Percentiles rank a stretch among this genome's conserved stretches.
These are phyloP conservation scores for Tuberolachnus salignus DNA, from an alignment of 2,888 invertebrate genomes.

Conservation along the genomic window DNA sequence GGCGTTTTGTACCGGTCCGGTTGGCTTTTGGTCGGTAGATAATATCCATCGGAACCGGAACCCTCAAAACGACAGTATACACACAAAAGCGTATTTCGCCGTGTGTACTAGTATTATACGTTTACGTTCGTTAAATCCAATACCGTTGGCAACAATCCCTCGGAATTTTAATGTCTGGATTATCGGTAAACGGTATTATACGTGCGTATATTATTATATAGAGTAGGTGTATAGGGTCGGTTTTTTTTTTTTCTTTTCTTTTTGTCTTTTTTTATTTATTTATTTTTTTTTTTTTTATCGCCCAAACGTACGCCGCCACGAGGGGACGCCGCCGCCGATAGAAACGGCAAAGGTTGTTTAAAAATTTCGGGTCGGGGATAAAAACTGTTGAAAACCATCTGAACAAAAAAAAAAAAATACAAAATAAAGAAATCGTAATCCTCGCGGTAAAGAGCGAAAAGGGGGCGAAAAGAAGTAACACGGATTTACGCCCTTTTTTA, in stretches of 20 bases:
- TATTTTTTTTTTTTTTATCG: conserved; percentile 36
- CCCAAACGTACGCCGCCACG: background rate
- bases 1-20: no score
- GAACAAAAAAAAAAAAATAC: conserved; percentile 9
- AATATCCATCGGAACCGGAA: conserved; percentile 12
- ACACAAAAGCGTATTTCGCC: background rate
- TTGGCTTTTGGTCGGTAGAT: no score
- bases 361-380: conserved; percentile 42
- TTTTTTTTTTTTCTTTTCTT: no score
- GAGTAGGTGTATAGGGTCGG: background rate
- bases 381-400: conserved; percentile 42
- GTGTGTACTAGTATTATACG: background rate
- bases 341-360: conserved; percentile 52
- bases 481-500: conserved; percentile 54
- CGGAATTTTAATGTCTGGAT: conserved; percentile 51
- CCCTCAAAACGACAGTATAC: conserved; percentile 8
- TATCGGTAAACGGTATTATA: conserved; percentile 46
- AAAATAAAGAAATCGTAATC: conserved; percentile 46
- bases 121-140: conserved; percentile 29
- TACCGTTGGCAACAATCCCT: conserved; percentile 32
- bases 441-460: conserved; percentile 39
- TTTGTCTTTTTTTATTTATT: no score
- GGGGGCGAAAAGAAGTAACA: conserved; percentile 24
- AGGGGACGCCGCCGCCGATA: conserved; percentile 19
- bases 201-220: background rate